Evolutionary conservation across 2,888 invertebrate genomes (phyloP).

Genomic region (Oligia strigilis): DNA sequence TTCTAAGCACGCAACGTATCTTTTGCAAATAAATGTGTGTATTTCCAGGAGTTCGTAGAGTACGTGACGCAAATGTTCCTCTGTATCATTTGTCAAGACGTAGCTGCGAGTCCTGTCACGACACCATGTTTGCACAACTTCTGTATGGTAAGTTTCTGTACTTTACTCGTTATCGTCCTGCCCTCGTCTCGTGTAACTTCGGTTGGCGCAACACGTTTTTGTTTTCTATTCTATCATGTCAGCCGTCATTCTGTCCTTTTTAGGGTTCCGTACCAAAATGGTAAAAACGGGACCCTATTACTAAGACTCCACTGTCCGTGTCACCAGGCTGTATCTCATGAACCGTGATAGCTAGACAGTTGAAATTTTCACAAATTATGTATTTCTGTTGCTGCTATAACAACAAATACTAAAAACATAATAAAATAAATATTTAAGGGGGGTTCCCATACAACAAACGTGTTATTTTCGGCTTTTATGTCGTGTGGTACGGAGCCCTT

Average conservation of each 20-base stretch:
- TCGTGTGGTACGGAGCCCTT: no score
- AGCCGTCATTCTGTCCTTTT: background rate
- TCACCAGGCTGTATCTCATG: no score
- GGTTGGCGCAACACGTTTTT: background rate
- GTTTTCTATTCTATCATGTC: background rate
- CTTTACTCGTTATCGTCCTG: background rate
- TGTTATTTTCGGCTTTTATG: no score
- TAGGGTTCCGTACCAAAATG: no score
- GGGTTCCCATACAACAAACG: no score
- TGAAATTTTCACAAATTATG: no score
- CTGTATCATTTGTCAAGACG: conserved; percentile 95
- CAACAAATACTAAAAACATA: no score
- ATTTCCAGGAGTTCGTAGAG: conserved; percentile 90
- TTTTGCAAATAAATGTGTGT: background rate
- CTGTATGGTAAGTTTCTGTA: conserved; percentile 90
- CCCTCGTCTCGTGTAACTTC: background rate
- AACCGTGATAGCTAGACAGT: no score
- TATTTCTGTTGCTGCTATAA: no score
- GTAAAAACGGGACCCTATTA: no score
- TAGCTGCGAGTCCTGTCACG: conserved; percentile 93
- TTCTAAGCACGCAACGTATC: background rate
- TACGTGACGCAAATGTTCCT: conserved; percentile 92
- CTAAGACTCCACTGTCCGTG: no score
- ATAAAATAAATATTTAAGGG: no score
- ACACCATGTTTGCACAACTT: conserved; percentile 94